Base-by-base conservation (phyloP, 2,797 vertebrate species). In the Helostoma temminkii region DNA sequence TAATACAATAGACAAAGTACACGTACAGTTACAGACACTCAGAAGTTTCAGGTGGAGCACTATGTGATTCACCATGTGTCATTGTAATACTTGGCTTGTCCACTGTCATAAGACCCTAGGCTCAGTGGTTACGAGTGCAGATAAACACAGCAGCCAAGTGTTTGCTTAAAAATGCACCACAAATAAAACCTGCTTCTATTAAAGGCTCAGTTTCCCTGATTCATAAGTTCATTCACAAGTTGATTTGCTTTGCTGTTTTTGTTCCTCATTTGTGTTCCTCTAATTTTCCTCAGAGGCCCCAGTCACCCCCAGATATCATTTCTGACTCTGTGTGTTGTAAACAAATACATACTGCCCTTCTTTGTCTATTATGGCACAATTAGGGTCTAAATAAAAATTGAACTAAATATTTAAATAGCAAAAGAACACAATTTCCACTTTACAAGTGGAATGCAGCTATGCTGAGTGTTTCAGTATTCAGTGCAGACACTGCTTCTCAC, bases 1-100 rank as follows among this genome's bases (percentile, higher is more conserved):
- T 30, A 70, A 70, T 53, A 54, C n/a, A n/a, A n/a, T n/a, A n/a
- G n/a, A n/a, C n/a, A 10, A 15, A 3, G 36, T 30, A 30, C 3
- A 9, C 10, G n/a, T n/a, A 39, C 26, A 50, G 48, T 46, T 60
- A 37, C 12, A 28, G 6, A 60, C 22, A 45, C 19, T 19, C 9
- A 30, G 9, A 21, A 24, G 26, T 48, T 34, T 34, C 21, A 47
- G 15, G 30, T 18, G 42, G 25, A 28, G 18, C 9, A 19, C 26
- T 11, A 52, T 12, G 36, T 22, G 12, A 21, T n/a, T 43, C 11
- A 42, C 42, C 24, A 19, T 42, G 55, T 10, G 36, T 6, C 37
- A 52, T 19, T 4, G 19, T 4, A 39, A 39, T 3, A 15, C 12
- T 3, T 16, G 3, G 12, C 15, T 12, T 36, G 34, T 36, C 6